Conservation (phyloP, 2,888 invertebrate species). For the Acrocyrtus sp. region DNA sequence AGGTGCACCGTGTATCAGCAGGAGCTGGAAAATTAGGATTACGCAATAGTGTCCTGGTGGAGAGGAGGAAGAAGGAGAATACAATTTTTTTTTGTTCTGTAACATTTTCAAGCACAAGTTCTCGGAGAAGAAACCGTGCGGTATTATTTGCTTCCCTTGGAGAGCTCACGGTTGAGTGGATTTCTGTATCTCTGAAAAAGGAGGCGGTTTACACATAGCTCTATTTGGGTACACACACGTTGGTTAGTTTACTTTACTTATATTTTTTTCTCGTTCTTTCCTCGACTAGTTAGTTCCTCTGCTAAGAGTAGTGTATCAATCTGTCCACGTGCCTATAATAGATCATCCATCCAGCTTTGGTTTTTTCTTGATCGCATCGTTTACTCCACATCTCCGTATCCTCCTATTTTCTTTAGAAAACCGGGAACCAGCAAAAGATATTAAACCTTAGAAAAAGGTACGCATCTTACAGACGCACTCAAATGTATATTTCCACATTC, state of each 20-base stretch:
- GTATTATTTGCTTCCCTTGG: neutral
- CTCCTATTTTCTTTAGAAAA: slow-evolving; percentile 23
- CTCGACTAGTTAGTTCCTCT: neutral
- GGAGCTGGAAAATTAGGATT: slow-evolving; percentile 19
- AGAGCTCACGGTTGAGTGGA: slow-evolving; percentile 19
- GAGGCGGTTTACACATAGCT: neutral
- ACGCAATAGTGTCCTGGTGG: neutral
- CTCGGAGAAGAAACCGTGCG: too few species aligned
- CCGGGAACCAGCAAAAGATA: neutral
- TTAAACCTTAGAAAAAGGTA: neutral
- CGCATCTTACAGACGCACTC: neutral
- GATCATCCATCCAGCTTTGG: slow-evolving; percentile 40
- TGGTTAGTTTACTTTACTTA: slow-evolving; percentile 3
- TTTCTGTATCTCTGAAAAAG: slow-evolving; percentile 9
- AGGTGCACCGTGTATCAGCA: too few species aligned
- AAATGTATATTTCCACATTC: neutral
- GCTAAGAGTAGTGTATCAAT: slow-evolving; percentile 24
- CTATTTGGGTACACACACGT: neutral
- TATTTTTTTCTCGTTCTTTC: neutral
- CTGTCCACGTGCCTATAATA: slow-evolving; percentile 45
- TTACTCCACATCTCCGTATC: slow-evolving; percentile 17
- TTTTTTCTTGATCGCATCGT: slow-evolving; percentile 32
- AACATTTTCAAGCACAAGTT: too few species aligned
- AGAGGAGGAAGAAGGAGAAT: too few species aligned
- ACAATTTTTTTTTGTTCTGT: too few species aligned